Evolutionary conservation across 2,113 vertebrate genomes (phyloP).

Genomic region (Chloroceryle aenea): DNA sequence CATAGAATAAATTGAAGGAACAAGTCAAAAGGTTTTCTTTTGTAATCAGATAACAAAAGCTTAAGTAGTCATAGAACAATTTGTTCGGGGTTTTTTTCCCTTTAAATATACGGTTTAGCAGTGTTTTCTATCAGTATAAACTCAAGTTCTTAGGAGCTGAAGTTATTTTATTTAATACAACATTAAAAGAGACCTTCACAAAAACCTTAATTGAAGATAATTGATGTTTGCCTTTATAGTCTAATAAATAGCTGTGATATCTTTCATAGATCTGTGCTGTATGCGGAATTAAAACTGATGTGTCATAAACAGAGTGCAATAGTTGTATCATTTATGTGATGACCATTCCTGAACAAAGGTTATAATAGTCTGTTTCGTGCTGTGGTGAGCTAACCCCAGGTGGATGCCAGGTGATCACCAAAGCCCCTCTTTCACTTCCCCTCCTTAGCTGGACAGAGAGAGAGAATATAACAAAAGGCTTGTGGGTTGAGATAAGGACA

Average conservation of each 20-base stretch:
- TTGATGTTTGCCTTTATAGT: background rate
- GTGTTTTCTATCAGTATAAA: background rate
- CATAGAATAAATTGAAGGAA: background rate
- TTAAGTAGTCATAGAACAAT: background rate
- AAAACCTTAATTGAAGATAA: background rate
- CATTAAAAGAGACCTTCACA: background rate
- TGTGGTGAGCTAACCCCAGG: background rate
- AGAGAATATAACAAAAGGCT: background rate
- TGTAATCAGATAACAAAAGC: background rate
- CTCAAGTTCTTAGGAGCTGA: background rate
- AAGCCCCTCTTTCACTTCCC: background rate
- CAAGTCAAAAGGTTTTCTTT: rapidly evolving
- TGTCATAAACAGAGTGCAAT: background rate
- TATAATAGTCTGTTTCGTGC: background rate
- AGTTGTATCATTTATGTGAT: background rate
- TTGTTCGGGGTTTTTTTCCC: too few relatives aligned
- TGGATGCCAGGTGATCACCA: background rate
- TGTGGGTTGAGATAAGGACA: background rate
- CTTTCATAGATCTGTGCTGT: background rate
- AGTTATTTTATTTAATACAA: background rate
- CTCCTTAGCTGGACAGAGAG: background rate
- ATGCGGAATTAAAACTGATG: background rate
- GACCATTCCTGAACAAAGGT: background rate
- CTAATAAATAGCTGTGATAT: background rate
- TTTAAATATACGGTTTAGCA: background rate